phyloP scores from a whole-genome alignment of 2,888 invertebrate genomes.

The Clivina fossor region DNA sequence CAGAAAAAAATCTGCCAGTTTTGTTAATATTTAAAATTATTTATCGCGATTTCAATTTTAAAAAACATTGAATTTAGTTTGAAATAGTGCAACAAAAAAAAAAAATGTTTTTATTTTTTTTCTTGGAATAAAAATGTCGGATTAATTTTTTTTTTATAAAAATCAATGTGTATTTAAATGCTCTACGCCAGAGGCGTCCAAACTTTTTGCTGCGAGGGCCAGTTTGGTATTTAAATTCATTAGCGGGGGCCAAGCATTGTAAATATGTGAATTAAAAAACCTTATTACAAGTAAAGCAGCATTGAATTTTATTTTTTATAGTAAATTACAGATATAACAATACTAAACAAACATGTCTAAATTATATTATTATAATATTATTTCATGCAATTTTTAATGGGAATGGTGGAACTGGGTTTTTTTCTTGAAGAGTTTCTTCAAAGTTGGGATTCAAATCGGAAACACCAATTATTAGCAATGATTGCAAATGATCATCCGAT shows the following conservation, averaged over 20 bases:
- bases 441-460: conserved; percentile 22
- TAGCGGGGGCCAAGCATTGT: conserved; percentile 16
- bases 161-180: too few species aligned
- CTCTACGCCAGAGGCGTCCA: conserved; percentile 26
- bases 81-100: too few species aligned
- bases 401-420: conserved; percentile 21
- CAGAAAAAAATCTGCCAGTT: too few species aligned
- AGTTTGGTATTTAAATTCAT: conserved; percentile 19
- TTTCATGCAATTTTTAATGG: conserved; percentile 18
- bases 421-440: conserved; percentile 13
- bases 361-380: conserved; percentile 20
- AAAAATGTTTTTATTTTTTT: too few species aligned
- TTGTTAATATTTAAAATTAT: too few species aligned
- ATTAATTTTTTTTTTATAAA: too few species aligned
- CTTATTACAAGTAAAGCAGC: conserved; percentile 18
- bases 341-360: conserved; percentile 24
- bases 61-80: too few species aligned
- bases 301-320: conserved; percentile 23
- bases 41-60: too few species aligned
- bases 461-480: conserved; percentile 15
- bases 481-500: conserved; percentile 10
- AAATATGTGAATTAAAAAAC: conserved; percentile 20
- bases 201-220: conserved; percentile 25
- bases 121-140: too few species aligned
- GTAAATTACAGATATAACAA: conserved; percentile 17